A percentile compares a stretch with the other conserved stretches of the same genome.
Evolutionary conservation across 92 coral and sea anemone species (phyloP).

Genomic region (Epizoanthus ramosus): DNA sequence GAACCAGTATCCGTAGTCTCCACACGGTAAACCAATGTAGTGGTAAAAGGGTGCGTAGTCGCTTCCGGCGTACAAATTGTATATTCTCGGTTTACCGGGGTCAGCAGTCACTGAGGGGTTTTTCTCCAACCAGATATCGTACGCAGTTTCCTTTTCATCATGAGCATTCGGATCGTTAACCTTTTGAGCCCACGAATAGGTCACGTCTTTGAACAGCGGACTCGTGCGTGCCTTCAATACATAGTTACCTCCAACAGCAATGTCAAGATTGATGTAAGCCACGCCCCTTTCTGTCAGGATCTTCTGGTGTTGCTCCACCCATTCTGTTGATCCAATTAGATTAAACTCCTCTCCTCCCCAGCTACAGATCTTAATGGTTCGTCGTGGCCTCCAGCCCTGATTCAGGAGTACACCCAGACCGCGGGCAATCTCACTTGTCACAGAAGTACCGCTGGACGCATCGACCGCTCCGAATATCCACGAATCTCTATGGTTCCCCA

Average conservation of each 20-base stretch:
- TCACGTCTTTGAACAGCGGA: slow-evolving; percentile 80
- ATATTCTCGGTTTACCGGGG: slow-evolving; percentile 63
- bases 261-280: slow-evolving; percentile 90
- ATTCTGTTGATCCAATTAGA: slow-evolving; percentile 92
- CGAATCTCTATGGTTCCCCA: slow-evolving; percentile 95
- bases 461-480: slow-evolving; percentile 94
- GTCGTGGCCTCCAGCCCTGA: slow-evolving; percentile 95
- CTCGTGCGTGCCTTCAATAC: slow-evolving; percentile 83
- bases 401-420: slow-evolving; percentile 72
- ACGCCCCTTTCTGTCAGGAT: slow-evolving; percentile 80
- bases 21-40: slow-evolving; percentile 87
- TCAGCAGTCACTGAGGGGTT: slow-evolving; percentile 55
- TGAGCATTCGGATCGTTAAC: slow-evolving; percentile 68
- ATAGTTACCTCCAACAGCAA: slow-evolving; percentile 89
- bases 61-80: slow-evolving; percentile 75
- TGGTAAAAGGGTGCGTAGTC: slow-evolving; percentile 93
- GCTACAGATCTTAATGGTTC: slow-evolving; percentile 93
- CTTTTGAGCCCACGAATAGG: slow-evolving; percentile 72
- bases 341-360: slow-evolving; percentile 99
- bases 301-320: slow-evolving; percentile 91
- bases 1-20: slow-evolving; percentile 92
- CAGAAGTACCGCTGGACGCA: slow-evolving; percentile 86
- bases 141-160: slow-evolving; percentile 59
- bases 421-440: slow-evolving; percentile 85
- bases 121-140: slow-evolving; percentile 77